Evolutionary conservation across 1,140 invertebrate genomes (phyloP).

Genomic region (Ceratina japonica): DNA sequence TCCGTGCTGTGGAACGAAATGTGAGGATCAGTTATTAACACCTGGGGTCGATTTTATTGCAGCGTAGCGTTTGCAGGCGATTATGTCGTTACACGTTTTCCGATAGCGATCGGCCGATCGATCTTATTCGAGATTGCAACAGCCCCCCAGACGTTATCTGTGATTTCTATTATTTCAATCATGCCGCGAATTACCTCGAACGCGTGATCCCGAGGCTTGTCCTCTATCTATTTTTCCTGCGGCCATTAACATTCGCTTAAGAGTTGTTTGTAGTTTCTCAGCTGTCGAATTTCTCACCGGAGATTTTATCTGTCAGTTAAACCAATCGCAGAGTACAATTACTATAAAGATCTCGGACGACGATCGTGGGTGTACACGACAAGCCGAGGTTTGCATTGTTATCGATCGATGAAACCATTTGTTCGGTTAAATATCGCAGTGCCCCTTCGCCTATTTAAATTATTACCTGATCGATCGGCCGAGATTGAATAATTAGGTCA

Average conservation of each 20-base stretch:
- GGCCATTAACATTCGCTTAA: not conserved
- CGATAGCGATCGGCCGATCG: slow-evolving; percentile 40
- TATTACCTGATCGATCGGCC: not conserved
- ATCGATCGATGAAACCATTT: slow-evolving; percentile 1
- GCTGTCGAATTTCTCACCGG: not conserved
- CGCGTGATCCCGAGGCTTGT: not conserved
- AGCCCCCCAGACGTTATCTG: slow-evolving; percentile 8
- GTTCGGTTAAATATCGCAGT: not conserved
- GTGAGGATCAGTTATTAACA: slow-evolving; percentile 29
- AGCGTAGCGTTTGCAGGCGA: not conserved
- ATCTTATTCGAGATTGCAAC: slow-evolving; percentile 29
- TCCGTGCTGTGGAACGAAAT: not conserved
- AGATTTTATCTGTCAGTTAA: slow-evolving; percentile 1
- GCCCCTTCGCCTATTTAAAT: not conserved
- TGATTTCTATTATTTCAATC: slow-evolving; percentile 43
- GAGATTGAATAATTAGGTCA: slow-evolving; percentile 2
- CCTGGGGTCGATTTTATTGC: slow-evolving; percentile 37
- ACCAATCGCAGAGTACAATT: not conserved
- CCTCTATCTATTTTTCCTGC: not conserved
- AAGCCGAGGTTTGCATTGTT: not conserved
- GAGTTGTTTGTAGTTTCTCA: not conserved
- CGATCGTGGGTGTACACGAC: not conserved
- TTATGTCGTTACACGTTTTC: slow-evolving; percentile 42
- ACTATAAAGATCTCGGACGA: slow-evolving; percentile 4
- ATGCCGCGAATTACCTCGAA: slow-evolving; percentile 1